Base-by-base conservation (phyloP, 2,888 invertebrate species). In the Nemurella pictetii region DNA sequence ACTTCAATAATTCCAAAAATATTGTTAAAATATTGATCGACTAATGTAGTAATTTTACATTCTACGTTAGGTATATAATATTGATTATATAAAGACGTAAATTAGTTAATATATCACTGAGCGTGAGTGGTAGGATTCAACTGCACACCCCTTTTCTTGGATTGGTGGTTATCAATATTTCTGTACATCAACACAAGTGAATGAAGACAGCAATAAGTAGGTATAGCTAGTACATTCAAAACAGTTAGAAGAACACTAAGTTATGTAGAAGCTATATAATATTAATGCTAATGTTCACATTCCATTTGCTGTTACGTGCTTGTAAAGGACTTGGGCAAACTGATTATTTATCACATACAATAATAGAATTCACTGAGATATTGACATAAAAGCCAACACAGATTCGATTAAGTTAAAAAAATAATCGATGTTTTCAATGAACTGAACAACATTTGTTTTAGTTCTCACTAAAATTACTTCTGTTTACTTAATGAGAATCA, bases 1-100 rank as follows among this genome's bases (percentile, higher is more conserved):
- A 82, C 29, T 25, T 83, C 83, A 82, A 85, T 85, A 77, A 81
- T 74, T 86, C 84, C 86, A 85, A 86, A 86, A 86, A 86, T 85
- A 85, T 83, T 81, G 85, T 84, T 84, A 83, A 84, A 82, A 72
- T 82, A 28, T 82, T 55, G 82, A 35, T 29, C 29, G 20, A 82
- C 29, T 28, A 28, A 82, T 28, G 55, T 82, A 82, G 25, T 36
- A 35, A 20, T 81, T 80, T 30, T 80, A 80, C 20, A 20, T 15
- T 5, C 78, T 78, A 78, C n/a, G 30, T 78, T 78, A 78, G 30
- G 28, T 78, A 78, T 75, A 27, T 75, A 75, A 28, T 75, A 20
- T 20, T 26, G 27, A 75, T 75, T 27, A 75, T 75, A 75, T 75
- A 75, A 27, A 75, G 15, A 55, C 55, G 55, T 55, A 55, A 55